Base-by-base conservation (phyloP, 2,888 invertebrate species). In the Deilephila elpenor region DNA sequence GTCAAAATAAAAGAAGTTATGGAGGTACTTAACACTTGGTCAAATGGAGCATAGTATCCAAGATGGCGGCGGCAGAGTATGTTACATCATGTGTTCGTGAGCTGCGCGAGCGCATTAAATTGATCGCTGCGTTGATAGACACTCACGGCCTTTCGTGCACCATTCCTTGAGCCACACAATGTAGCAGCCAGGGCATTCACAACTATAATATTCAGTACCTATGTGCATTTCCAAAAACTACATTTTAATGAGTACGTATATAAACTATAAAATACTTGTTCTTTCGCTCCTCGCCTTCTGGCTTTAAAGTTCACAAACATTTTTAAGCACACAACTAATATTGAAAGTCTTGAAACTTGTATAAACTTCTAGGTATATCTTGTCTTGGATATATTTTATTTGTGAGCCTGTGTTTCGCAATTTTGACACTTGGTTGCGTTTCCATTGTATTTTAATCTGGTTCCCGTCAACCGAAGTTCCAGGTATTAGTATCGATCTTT, bases 101-200 rank as follows among this genome's bases (percentile, higher is more conserved):
- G 70, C 76, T 82, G 83, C 83, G 85, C 85, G 82, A 77, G 82
- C 84, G 84, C 84, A 87, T 83, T 86, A 83, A 86, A 88, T 89
- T 89, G 87, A 88, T 87, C 83, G 84, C 84, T 80, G 81, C 83
- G 85, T 82, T 89, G 89, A 89, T 91, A 89, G 88, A 88, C 84
- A 83, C 86, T 89, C 89, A 86, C 78, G 87, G 88, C 80, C 89
- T 86, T 88, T 86, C 86, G 88, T 88, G 85, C 84, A 84, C 79
- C 59, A 60, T 74, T 61, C 61, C 71, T 67, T 72, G 64, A 59
- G 44, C 44, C 67, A 51, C 14, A 67, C 17, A 51, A 25, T 51
- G 44, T 64, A 37, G 14, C 44, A 67, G 67, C n/a, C 32, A 62
- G 7, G n/a, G 0, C 67, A 67, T 51, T 51, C 20, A 5, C 51